Percentiles rank a stretch among this genome's conserved stretches.
Conservation (phyloP, 2,113 vertebrate genomes). For the Coracopsis vasa region DNA sequence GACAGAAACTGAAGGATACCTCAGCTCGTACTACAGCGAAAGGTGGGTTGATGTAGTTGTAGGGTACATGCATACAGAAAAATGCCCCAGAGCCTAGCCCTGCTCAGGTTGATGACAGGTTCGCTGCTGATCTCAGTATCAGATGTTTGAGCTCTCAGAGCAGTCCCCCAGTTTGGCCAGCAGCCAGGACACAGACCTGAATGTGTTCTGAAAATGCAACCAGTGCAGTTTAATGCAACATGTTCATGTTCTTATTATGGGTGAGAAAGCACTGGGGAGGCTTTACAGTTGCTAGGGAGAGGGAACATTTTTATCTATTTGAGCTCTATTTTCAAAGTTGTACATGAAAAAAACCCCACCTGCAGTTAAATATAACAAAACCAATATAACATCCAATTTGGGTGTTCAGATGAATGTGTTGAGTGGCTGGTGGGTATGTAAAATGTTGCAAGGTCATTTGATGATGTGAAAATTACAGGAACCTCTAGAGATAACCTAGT, state of each 20-base stretch:
- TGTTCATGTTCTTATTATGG: neutral
- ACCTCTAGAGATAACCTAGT: neutral
- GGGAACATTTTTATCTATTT: neutral
- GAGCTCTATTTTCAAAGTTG: neutral
- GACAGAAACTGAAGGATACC: neutral
- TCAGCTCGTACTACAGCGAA: neutral
- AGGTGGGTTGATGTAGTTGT: neutral
- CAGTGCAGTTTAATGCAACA: neutral
- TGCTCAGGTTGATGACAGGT: fast-evolving
- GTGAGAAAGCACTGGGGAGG: neutral
- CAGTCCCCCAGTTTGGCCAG: fast-evolving
- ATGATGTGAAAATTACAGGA: neutral
- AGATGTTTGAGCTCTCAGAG: neutral
- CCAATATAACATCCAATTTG: neutral
- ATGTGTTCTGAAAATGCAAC: neutral
- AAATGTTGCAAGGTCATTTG: neutral
- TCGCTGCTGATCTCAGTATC: neutral
- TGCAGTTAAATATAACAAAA: neutral
- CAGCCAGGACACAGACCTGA: neutral
- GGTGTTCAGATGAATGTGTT: neutral
- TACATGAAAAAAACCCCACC: neutral
- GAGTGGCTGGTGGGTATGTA: neutral
- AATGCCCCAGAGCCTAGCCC: neutral
- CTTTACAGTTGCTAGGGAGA: slow-evolving; percentile 26
- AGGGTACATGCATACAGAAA: neutral